Conservation (phyloP, 2,888 invertebrate species). For the Morinoia aosen region DNA sequence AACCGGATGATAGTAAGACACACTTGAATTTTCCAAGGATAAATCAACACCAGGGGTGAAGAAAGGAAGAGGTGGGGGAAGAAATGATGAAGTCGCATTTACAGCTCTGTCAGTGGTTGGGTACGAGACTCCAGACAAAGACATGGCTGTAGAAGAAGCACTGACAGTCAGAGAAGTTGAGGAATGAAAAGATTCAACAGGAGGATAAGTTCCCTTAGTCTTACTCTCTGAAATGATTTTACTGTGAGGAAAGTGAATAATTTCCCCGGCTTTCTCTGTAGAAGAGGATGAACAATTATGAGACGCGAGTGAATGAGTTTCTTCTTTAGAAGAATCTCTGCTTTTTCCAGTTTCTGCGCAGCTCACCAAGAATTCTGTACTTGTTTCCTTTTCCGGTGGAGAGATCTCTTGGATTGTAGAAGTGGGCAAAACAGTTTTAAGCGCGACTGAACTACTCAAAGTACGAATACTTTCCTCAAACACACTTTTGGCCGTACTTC, state of each 20-base stretch:
- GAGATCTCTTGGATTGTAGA: not conserved
- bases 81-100: not conserved
- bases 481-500: not conserved
- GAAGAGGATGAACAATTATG: constrained; percentile 1
- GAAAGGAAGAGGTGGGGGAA: not conserved
- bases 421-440: not conserved
- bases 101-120: not conserved
- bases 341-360: not conserved
- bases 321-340: not conserved
- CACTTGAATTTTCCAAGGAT: not conserved
- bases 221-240: not conserved
- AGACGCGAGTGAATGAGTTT: not conserved
- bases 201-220: not conserved
- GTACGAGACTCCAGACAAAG: not conserved
- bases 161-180: not conserved
- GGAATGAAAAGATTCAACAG: not conserved
- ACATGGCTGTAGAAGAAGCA: not conserved
- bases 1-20: not conserved
- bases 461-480: not conserved
- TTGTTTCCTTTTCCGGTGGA: not conserved
- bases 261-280: not conserved
- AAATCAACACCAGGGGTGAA: not conserved
- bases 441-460: not conserved
- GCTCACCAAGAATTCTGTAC: not conserved
- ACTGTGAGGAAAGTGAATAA: not conserved